Conservation (phyloP, 1,140 invertebrate species). For the Forficula auricularia region DNA sequence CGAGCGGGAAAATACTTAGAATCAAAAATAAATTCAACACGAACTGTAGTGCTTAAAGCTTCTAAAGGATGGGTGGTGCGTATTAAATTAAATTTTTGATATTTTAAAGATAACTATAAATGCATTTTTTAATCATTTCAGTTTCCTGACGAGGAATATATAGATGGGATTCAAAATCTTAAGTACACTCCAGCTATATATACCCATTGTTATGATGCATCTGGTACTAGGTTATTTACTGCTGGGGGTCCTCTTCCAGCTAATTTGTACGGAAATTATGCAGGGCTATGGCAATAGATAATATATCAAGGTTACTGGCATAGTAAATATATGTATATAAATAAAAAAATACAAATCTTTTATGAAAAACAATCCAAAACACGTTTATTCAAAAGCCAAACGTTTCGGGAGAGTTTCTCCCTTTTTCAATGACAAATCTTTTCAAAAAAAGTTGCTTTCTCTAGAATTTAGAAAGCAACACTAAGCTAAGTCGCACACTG, state of each 20-base stretch:
- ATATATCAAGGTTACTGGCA: too few species aligned
- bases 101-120: not conserved
- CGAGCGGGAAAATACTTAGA: slow-evolving; percentile 80
- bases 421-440: too few species aligned
- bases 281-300: slow-evolving; percentile 46
- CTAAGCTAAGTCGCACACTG: too few species aligned
- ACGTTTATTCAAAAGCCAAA: too few species aligned
- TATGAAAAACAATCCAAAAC: too few species aligned
- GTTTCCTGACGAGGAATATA: slow-evolving; percentile 66
- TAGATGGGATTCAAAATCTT: slow-evolving; percentile 62
- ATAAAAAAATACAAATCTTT: too few species aligned
- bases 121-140: slow-evolving; percentile 22
- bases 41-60: slow-evolving; percentile 73
- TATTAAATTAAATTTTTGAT: too few species aligned
- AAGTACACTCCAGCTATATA: slow-evolving; percentile 88
- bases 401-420: too few species aligned
- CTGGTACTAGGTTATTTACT: slow-evolving; percentile 76
- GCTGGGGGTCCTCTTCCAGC: slow-evolving; percentile 85
- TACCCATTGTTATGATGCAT: slow-evolving; percentile 86
- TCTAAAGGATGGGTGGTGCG: slow-evolving; percentile 79
- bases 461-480: too few species aligned
- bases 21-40: slow-evolving; percentile 68
- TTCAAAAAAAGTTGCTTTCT: too few species aligned
- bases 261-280: slow-evolving; percentile 72
- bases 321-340: too few species aligned